Conservation (phyloP, 2,888 invertebrate species). For the Thalpophila matura region DNA sequence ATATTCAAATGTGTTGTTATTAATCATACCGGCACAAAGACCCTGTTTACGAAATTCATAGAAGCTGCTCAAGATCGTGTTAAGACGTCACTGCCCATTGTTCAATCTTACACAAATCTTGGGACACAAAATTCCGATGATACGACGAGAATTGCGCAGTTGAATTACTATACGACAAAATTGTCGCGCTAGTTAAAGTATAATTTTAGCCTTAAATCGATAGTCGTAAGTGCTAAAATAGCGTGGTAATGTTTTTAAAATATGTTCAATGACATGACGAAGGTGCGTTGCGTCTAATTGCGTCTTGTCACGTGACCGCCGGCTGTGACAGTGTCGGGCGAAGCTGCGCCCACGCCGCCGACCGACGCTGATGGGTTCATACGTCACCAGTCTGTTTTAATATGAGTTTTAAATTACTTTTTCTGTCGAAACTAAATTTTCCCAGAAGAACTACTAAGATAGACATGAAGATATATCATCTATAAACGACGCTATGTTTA, state of each 20-base stretch:
- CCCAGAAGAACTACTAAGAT: constrained; percentile 15
- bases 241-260: constrained; percentile 37
- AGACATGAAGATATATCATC: constrained; percentile 10
- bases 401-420: constrained; percentile 45
- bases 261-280: constrained; percentile 70
- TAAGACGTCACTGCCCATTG: constrained; percentile 55
- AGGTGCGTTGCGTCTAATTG: constrained; percentile 74
- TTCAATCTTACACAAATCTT: constrained; percentile 52
- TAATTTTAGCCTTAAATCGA: constrained; percentile 33
- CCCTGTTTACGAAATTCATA: constrained; percentile 37
- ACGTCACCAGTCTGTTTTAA: constrained; percentile 65
- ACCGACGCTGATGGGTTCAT: constrained; percentile 41
- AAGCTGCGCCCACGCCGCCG: constrained; percentile 66
- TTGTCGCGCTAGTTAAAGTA: constrained; percentile 12
- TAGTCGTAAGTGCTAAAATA: constrained; percentile 29
- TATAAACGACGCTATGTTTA: constrained; percentile 18
- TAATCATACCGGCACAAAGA: constrained; percentile 45
- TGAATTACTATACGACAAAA: constrained; percentile 40
- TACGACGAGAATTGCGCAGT: constrained; percentile 68
- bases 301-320: constrained; percentile 70
- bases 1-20: constrained; percentile 28
- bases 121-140: constrained; percentile 55
- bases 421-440: constrained; percentile 20
- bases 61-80: constrained; percentile 32
- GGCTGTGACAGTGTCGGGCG: constrained; percentile 71